Evolutionary conservation across 2,888 invertebrate genomes (phyloP).

Genomic region (Branchipolynoe longqiensis): DNA sequence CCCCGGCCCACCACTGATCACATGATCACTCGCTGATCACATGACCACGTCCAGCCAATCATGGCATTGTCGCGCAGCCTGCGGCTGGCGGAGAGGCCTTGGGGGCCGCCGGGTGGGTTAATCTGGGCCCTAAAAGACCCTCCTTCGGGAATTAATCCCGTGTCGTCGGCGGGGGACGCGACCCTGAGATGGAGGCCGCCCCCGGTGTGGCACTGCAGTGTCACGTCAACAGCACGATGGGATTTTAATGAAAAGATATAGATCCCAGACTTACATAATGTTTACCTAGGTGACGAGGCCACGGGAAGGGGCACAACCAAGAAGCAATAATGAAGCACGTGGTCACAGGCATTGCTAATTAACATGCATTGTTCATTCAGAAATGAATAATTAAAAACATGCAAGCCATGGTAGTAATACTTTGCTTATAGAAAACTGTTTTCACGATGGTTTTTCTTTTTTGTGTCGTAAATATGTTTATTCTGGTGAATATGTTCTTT

Average conservation of each 20-base stretch:
- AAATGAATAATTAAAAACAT: no score
- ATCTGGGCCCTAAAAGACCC: slow-evolving; percentile 16
- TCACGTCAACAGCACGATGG: not conserved
- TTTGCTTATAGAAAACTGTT: no score
- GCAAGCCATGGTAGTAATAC: no score
- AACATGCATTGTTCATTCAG: no score
- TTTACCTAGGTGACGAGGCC: no score
- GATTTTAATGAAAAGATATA: slow-evolving; percentile 14
- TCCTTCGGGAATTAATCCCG: not conserved
- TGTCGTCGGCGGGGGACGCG: slow-evolving; percentile 5
- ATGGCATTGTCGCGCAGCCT: slow-evolving; percentile 51
- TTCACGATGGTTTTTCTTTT: no score
- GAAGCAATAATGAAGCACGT: no score
- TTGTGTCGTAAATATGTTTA: no score
- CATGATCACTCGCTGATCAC: slow-evolving; percentile 43
- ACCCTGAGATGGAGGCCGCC: not conserved
- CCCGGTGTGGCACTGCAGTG: slow-evolving; percentile 33
- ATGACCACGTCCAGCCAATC: slow-evolving; percentile 53
- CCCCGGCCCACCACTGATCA: slow-evolving; percentile 4
- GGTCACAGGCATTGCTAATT: no score
- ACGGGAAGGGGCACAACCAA: no score
- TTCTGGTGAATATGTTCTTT: no score
- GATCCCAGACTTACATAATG: not conserved
- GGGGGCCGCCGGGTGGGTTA: slow-evolving; percentile 27
- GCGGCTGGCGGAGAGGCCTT: slow-evolving; percentile 36